Base-by-base conservation (phyloP, 2,888 invertebrate species). In the Sycophila texana region DNA sequence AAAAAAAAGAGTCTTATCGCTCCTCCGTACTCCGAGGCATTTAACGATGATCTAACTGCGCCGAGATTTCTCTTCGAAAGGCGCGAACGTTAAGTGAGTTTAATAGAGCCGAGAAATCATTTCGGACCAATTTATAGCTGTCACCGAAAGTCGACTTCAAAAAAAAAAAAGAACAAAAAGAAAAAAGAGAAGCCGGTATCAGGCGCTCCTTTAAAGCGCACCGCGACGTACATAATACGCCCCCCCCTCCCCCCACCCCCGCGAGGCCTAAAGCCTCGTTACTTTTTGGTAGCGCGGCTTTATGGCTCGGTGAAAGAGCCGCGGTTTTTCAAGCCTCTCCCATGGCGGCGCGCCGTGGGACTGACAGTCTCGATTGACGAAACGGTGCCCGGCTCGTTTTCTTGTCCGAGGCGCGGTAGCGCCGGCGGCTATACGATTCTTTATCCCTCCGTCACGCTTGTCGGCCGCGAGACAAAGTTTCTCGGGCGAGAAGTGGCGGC, bases 401-500 rank as follows among this genome's bases (percentile, higher is more conserved):
- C 39, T 30, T 63, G 20, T 51, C 60, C 49, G 63, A 63, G 70
- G 68, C 63, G 70, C 75, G 67, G 75, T 75, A 75, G 79, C 79
- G 71, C 71, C 65, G 13, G 12, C 39, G 71, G 74, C 79, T 58
- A 74, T 53, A 7, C 61, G 63, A 79, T 79, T 74, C 65, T 65
- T 74, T 58, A 75, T 79, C 60, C 71, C 47, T 79, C 74, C 79
- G 79, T 79, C 79, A 79, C 74, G 79, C 51, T 71, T 79, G 79
- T 75, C 74, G 39, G 65, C 18, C 39, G 55, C 68, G 51, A 55
- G 70, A 58, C 22, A 58, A 22, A 18, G 58, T 22, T 20, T 14
- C 22, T 26, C 53, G 22, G 26, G 26, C 67, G 53, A 67, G 51
- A 53, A 51, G 51, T 22, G 20, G 63, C 67, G 67, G 51, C 66